Evolutionary conservation across 2,888 invertebrate genomes (phyloP), one percentile per base, ranked within the genome.

Genomic region (Octonoba sinensis): DNA sequence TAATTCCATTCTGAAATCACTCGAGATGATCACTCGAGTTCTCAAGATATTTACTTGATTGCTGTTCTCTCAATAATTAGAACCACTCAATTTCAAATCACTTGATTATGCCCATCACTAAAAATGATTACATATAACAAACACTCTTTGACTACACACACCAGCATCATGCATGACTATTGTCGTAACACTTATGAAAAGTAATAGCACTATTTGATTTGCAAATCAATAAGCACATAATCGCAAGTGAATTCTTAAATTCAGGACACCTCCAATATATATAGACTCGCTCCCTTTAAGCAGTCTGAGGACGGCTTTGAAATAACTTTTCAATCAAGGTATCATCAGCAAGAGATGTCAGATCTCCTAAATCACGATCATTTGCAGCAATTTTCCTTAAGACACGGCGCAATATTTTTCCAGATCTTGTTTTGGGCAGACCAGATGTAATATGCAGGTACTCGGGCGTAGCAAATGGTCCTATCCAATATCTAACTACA

Each of bases 321-420:
- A 96, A 94, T 27, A 96, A 90, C 84, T 93, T 90, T 51, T 94
- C 94, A 36, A 98, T 93, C 82, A 98, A 93, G 18, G 91, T 90
- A 86, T 95, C 95, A 87, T 99, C 99, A 47, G 97, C 97, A 85
- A 99, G 90, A 0, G 99, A 98, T 59, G 97, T 95, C 1, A 92
- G 93, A 89, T 99, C 99, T 8, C 99, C 99, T 60, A 99, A 92
- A 86, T 97, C 93, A 62, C 90, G 91, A 87, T 98, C 97, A 60
- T 95, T 95, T 4, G 94, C 90, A 0, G 99, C 98, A 16, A 99
- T 93, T 90, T 98, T 97, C 84, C 97, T 91, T 83, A 99, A 90
- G 81, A 99, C 94, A 84, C 99, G 92, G 83, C 99, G 92, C 96
- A 99, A 98, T 82, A 99, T 98, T 90, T 99, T 99, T 1, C 99